Evolutionary conservation across 2,113 vertebrate genomes (phyloP).

Genomic region (Andinoacara biseriatus): DNA sequence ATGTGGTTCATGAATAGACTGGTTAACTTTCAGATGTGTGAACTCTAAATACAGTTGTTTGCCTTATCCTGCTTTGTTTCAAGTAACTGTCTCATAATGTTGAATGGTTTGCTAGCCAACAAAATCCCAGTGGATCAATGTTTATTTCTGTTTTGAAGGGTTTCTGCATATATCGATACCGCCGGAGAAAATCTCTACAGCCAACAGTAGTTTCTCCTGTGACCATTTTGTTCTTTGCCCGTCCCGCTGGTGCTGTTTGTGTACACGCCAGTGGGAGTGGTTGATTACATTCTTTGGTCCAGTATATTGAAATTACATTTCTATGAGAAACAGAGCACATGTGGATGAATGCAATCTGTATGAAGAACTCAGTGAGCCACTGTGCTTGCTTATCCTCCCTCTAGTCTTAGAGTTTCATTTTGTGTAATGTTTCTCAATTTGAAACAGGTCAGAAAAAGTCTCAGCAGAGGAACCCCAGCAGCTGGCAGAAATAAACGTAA

Average conservation of each 20-base stretch:
- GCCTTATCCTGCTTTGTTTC: background rate
- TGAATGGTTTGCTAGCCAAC: background rate
- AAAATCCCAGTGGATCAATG: slow-evolving; percentile 1
- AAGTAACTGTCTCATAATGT: background rate
- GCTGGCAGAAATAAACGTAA: slow-evolving; percentile 80
- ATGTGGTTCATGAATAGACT: background rate
- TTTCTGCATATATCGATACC: slow-evolving; percentile 21
- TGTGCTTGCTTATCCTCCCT: slow-evolving; percentile 54
- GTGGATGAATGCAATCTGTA: slow-evolving; percentile 13
- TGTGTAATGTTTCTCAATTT: slow-evolving; percentile 69
- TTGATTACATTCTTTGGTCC: slow-evolving; percentile 16
- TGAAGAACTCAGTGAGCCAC: background rate
- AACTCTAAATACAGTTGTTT: background rate
- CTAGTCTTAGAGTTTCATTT: slow-evolving; percentile 57
- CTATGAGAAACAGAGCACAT: slow-evolving; percentile 28
- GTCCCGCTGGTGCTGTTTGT: slow-evolving; percentile 7
- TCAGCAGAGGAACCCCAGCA: slow-evolving; percentile 67
- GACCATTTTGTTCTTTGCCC: slow-evolving; percentile 12
- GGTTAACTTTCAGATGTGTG: background rate
- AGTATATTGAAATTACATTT: slow-evolving; percentile 34
- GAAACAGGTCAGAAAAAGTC: slow-evolving; percentile 59
- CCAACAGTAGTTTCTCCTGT: slow-evolving; percentile 24
- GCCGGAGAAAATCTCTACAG: slow-evolving; percentile 21
- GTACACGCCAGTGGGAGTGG: slow-evolving; percentile 21
- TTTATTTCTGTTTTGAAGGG: slow-evolving; percentile 7